These are phyloP conservation scores for Diplodus puntazzo DNA, from an alignment of 2,797 vertebrate genomes.

Conservation along the genomic window DNA sequence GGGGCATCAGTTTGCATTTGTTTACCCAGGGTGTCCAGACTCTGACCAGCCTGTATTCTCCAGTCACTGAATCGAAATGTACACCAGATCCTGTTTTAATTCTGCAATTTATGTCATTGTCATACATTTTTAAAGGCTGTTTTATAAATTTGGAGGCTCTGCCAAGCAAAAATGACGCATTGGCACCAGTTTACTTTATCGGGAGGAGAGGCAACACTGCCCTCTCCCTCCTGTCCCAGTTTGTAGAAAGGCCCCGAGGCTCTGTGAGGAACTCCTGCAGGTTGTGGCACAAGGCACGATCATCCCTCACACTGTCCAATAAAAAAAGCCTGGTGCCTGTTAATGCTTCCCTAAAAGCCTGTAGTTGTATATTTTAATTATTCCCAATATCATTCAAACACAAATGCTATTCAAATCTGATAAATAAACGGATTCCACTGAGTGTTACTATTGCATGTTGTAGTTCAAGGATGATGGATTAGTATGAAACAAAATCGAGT, in stretches of 20 bases:
- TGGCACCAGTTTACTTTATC: slow-evolving; percentile 14
- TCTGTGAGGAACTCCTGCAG: slow-evolving; percentile 59
- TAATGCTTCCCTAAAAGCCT: neutral
- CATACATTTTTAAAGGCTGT: slow-evolving; percentile 31
- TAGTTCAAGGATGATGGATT: neutral
- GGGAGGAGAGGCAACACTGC: slow-evolving; percentile 15
- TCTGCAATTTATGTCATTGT: slow-evolving; percentile 1
- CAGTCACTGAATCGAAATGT: slow-evolving; percentile 1
- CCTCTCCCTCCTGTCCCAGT: slow-evolving; percentile 51
- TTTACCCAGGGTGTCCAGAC: neutral
- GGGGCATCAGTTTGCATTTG: slow-evolving; percentile 11
- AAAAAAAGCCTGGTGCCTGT: neutral
- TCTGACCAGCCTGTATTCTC: neutral
- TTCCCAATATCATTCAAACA: neutral
- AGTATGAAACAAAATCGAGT: slow-evolving; percentile 17
- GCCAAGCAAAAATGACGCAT: slow-evolving; percentile 24
- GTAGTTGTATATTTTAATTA: neutral
- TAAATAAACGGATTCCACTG: neutral
- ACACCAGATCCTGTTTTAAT: slow-evolving; percentile 1
- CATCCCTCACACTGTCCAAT: slow-evolving; percentile 10
- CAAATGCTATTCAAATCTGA: neutral
- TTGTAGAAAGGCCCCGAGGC: slow-evolving; percentile 56
- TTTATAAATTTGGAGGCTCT: slow-evolving; percentile 16
- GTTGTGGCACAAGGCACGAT: slow-evolving; percentile 50
- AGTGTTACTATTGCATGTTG: neutral